Evolutionary conservation across 2,797 vertebrate species (phyloP), one percentile per base, ranked within the genome.

Genomic region (Cynopterus sphinx): DNA sequence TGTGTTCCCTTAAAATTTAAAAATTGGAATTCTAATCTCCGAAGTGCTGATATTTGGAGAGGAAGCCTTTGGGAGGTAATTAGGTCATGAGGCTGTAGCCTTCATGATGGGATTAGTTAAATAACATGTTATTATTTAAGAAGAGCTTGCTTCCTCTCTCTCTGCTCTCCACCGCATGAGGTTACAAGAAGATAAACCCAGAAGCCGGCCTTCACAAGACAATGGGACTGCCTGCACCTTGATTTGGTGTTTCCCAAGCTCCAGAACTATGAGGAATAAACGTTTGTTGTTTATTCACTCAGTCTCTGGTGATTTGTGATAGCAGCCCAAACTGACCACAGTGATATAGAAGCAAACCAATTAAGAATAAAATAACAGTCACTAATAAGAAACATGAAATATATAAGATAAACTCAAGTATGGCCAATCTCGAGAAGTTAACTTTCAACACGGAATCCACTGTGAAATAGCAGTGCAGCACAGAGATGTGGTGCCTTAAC

Each of bases 381-480:
- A 77, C 51, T 70, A 61, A 61, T 41, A 87, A 5, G 57, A 90
- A 94, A 74, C 31, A 61, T 17, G 5, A 9, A 77, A 28, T 28
- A 84, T 3, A 2, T 36, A 24, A 85, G 43, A 83, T 63, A 67
- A 28, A 68, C 9, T 94, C 36, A 61, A 74, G 55, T 6, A 24
- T 1, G 11, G 13, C 63, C 81, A 63, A 39, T 78, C 43, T 21
- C 7, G 41, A 85, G 86, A 94, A 83, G n/a, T 43, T 51, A 91
- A n/a, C 13, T 59, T 75, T 63, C 17, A 28, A 21, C 51, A 70
- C 43, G 36, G 46, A 71, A 74, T 15, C n/a, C 21, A 13, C 0
- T 73, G 21, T 5, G 43, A 68, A 57, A 33, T 0, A 43, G 12
- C 22, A 17, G 11, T 0, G 5, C 6, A 26, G 9, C 21, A 24